Percentiles rank a stretch among this genome's conserved stretches.
Evolutionary conservation across 2,888 invertebrate genomes (phyloP).

Genomic region (Limnephilus lunatus): DNA sequence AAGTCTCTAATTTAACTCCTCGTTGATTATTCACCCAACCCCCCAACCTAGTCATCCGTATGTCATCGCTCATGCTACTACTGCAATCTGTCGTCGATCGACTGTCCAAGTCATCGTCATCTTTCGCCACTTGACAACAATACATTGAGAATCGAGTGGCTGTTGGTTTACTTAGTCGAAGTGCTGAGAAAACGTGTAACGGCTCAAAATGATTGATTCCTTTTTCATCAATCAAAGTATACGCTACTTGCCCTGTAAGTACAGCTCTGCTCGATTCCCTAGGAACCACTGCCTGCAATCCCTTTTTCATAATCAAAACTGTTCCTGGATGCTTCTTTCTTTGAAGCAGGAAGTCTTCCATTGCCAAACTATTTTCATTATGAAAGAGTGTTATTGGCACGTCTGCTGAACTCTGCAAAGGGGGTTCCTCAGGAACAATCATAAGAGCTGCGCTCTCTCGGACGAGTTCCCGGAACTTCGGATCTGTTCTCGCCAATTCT

Average conservation of each 20-base stretch:
- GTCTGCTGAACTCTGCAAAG: constrained; percentile 81
- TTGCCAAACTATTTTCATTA: constrained; percentile 84
- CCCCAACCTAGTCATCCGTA: constrained; percentile 75
- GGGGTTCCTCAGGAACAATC: constrained; percentile 81
- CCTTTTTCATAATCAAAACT: constrained; percentile 85
- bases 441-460: constrained; percentile 85
- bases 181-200: constrained; percentile 84
- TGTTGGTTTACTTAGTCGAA: constrained; percentile 81
- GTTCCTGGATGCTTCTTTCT: constrained; percentile 78
- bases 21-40: constrained; percentile 74
- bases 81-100: constrained; percentile 75
- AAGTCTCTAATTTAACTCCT: constrained; percentile 71
- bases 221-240: constrained; percentile 86
- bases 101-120: constrained; percentile 75
- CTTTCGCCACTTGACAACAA: constrained; percentile 78
- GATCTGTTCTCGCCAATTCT: constrained; percentile 82
- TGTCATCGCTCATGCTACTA: constrained; percentile 74
- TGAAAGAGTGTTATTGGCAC: constrained; percentile 83
- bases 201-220: constrained; percentile 88
- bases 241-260: constrained; percentile 85
- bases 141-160: constrained; percentile 83
- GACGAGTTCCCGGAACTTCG: constrained; percentile 83
- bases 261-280: constrained; percentile 86
- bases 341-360: constrained; percentile 84
- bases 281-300: constrained; percentile 86